phyloP scores from a whole-genome alignment of 2,888 invertebrate species.

The Plebejus argus region DNA sequence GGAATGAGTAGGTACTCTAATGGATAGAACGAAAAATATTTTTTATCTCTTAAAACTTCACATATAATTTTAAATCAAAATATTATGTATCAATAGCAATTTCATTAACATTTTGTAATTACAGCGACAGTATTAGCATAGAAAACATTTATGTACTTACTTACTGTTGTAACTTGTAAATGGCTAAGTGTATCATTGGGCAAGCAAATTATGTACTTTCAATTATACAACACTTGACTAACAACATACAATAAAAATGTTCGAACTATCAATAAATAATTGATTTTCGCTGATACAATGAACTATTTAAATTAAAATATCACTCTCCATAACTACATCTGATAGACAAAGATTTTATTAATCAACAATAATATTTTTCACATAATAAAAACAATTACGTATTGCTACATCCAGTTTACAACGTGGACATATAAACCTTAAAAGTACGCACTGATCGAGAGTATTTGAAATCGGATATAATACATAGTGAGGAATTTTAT shows the following conservation, averaged over 20 bases:
- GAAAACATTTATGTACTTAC: constrained; percentile 1
- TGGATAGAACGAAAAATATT: constrained; percentile 37
- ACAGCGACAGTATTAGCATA: neutral
- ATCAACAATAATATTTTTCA: constrained; percentile 67
- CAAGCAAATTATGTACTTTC: constrained; percentile 53
- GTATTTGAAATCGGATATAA: constrained; percentile 32
- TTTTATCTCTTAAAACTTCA: neutral
- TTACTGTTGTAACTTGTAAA: too few species aligned
- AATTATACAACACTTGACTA: constrained; percentile 51
- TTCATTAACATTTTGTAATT: neutral
- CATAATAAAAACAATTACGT: constrained; percentile 56
- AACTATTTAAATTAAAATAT: constrained; percentile 53
- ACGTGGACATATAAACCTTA: constrained; percentile 44
- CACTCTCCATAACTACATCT: constrained; percentile 69
- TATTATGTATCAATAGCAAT: neutral
- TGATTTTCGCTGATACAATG: constrained; percentile 29
- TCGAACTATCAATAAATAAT: constrained; percentile 35
- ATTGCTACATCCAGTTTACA: constrained; percentile 51
- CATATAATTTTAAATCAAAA: neutral
- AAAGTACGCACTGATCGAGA: constrained; percentile 47
- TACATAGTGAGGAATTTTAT: constrained; percentile 11
- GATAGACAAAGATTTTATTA: constrained; percentile 59
- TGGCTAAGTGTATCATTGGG: constrained; percentile 60
- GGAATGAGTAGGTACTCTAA: constrained; percentile 58
- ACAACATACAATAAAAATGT: constrained; percentile 32